Conservation (phyloP, 2,888 invertebrate species). For the Eremobia ochroleuca region DNA sequence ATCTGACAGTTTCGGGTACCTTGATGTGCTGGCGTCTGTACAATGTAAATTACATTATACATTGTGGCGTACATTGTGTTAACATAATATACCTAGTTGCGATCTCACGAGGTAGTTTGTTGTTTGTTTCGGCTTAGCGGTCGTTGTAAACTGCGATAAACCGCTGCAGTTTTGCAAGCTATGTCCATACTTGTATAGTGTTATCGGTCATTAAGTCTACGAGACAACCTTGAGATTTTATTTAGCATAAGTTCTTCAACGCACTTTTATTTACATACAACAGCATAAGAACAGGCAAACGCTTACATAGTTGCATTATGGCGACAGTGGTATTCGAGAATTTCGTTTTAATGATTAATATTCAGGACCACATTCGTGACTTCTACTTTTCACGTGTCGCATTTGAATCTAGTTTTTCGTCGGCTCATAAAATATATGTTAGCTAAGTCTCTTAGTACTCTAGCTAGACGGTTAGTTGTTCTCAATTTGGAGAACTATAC, state of each 20-base stretch:
- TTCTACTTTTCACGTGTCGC: not conserved
- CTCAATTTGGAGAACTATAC: too few species aligned
- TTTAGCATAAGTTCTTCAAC: too few species aligned
- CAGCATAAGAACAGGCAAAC: not conserved
- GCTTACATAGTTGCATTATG: not conserved
- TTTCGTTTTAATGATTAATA: conserved; percentile 33
- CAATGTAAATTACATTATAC: too few species aligned
- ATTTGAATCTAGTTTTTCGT: conserved; percentile 35
- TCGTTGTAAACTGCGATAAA: conserved; percentile 29
- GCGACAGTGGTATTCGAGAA: conserved; percentile 11
- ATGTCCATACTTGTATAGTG: not conserved
- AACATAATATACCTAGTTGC: not conserved
- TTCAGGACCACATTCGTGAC: conserved; percentile 32
- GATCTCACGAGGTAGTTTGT: not conserved
- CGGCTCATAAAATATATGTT: conserved; percentile 44
- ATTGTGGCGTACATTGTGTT: conserved; percentile 14
- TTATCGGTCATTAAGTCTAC: conserved; percentile 12
- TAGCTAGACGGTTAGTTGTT: too few species aligned
- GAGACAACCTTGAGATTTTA: conserved; percentile 46
- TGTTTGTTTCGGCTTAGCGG: conserved; percentile 4
- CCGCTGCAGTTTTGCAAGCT: not conserved
- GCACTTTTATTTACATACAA: not conserved
- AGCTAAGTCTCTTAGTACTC: too few species aligned
- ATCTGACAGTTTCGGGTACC: too few species aligned
- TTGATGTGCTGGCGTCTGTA: too few species aligned